Conservation (phyloP, 2,888 invertebrate species). For the Mayetiola destructor region DNA sequence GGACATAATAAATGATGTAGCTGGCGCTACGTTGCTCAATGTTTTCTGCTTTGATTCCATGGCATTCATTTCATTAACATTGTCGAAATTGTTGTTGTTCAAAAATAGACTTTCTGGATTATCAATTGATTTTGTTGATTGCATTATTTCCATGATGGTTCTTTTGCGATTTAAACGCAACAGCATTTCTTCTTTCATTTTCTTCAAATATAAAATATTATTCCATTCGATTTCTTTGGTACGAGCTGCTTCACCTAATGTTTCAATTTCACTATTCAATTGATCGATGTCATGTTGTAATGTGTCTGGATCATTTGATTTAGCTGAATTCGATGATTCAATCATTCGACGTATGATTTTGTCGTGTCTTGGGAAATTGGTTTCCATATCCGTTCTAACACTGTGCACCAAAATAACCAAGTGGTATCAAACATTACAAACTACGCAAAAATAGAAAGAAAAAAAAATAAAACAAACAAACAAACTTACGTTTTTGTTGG, state of each 20-base stretch:
- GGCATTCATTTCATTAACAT: slow-evolving; percentile 16
- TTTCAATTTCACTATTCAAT: slow-evolving; percentile 50
- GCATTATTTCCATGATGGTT: slow-evolving; percentile 40
- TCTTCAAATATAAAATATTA: slow-evolving; percentile 63
- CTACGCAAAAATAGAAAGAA: neutral
- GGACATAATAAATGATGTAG: slow-evolving; percentile 25
- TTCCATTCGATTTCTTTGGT: slow-evolving; percentile 81
- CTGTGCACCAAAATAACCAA: neutral
- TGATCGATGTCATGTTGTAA: slow-evolving; percentile 50
- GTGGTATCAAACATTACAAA: neutral
- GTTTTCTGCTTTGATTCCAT: slow-evolving; percentile 14
- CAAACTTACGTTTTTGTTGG: neutral
- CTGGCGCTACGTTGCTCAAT: neutral
- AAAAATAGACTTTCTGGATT: neutral
- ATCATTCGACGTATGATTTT: slow-evolving; percentile 48
- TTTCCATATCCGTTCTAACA: slow-evolving; percentile 39
- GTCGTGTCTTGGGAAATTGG: slow-evolving; percentile 42
- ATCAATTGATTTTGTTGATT: slow-evolving; percentile 21
- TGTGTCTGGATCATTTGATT: slow-evolving; percentile 43
- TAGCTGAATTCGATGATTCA: slow-evolving; percentile 39
- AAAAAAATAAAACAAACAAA: neutral
- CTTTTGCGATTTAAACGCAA: slow-evolving; percentile 54
- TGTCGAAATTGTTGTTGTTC: neutral
- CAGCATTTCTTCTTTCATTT: slow-evolving; percentile 69
- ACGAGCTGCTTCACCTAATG: slow-evolving; percentile 55